These are phyloP conservation scores for Xerus inauris DNA, from an alignment of 2,113 vertebrate species.

Conservation along the genomic window DNA sequence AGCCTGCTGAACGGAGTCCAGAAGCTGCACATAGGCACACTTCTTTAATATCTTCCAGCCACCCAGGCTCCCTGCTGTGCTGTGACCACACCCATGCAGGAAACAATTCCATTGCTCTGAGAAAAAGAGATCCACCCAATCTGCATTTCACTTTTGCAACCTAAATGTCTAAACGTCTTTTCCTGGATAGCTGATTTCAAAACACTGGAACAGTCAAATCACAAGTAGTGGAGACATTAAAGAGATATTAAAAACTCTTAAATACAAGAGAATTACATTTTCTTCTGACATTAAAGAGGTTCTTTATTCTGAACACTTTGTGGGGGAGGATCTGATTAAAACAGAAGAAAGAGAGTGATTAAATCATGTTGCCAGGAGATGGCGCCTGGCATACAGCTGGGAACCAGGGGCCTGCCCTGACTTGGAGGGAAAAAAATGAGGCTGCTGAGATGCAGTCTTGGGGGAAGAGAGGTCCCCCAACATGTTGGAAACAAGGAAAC, in stretches of 20 bases:
- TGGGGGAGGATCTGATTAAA: not conserved
- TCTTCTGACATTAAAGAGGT: constrained; percentile 5
- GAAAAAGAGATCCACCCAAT: not conserved
- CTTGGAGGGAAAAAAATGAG: not conserved
- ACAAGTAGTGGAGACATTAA: not conserved
- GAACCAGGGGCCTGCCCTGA: too few species aligned
- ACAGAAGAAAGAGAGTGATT: not conserved
- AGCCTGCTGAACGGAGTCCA: not conserved
- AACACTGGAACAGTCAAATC: not conserved
- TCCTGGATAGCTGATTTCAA: not conserved
- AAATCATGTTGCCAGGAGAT: constrained; percentile 29
- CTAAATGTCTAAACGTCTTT: not conserved
- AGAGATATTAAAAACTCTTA: not conserved
- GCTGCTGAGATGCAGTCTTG: not conserved
- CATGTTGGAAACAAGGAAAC: not conserved
- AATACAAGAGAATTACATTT: not conserved
- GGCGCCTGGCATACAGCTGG: not conserved
- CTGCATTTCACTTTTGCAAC: not conserved
- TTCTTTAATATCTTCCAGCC: not conserved
- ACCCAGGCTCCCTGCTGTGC: not conserved
- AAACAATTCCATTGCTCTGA: too few species aligned
- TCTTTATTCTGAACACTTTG: not conserved
- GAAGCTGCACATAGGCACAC: not conserved
- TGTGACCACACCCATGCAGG: too few species aligned
- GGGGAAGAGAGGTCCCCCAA: not conserved